Evolutionary conservation across 2,797 vertebrate genomes (phyloP), one percentile per base, ranked within the genome.

Genomic region (Danionella dracula): DNA sequence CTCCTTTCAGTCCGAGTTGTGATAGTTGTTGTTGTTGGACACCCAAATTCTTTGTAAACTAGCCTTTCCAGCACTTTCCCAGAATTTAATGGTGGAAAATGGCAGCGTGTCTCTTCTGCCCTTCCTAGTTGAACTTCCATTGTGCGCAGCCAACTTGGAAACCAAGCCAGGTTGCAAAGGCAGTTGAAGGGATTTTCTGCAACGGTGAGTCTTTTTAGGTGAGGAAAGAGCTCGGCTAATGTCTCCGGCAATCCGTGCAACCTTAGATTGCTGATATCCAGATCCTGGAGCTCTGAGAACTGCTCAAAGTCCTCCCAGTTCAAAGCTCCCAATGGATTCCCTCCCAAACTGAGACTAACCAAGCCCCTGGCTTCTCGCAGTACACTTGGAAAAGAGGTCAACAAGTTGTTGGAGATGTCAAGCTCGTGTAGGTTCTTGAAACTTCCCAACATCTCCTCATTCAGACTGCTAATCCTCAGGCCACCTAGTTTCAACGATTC

Each of bases 141-240:
- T 17, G 86, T 71, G 0, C 85, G 88, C 4, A 93, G 82, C 96
- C 96, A 98, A 51, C 80, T 79, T 21, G 92, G 89, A 45, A 99
- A 89, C 94, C 94, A 98, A 77, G 92, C 93, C 74, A 98, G 83
- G 7, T 84, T 88, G 75, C 97, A 99, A 49, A 93, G 76, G 6
- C 97, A 99, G 81, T 96, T 97, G 74, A 98, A 99, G 31, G 96
- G 97, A 76, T 99, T 99, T 63, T 94, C 90, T 0, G 97, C 93
- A 0, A 91, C 90, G 0, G 87, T 90, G 64, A 99, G 19, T 0
- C 84, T 82, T 5, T 68, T 58, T 63, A 99, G 85, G 31, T 82
- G 87, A 12, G 93, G 90, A 45, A 96, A 93, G n/a, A 86, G 85
- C 49, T 84, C 2, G 0, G 90, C 86, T 31, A 98, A 90, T 55